Evolutionary conservation across 2,888 invertebrate species (phyloP).

Genomic region (Drosophila rubida): DNA sequence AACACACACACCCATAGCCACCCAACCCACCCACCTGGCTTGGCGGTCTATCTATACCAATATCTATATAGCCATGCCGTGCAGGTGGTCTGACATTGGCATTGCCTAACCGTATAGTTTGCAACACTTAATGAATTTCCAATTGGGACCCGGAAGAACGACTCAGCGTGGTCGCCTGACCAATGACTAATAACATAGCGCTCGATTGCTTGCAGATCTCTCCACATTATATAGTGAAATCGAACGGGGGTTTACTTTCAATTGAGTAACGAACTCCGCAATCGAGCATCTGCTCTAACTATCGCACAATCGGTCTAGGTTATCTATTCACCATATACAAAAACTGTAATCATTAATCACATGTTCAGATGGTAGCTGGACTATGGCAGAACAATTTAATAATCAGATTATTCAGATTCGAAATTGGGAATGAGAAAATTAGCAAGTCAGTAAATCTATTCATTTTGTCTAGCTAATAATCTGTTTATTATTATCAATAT

Average conservation of each 20-base stretch:
- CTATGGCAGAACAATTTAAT: too few species aligned
- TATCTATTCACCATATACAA: too few species aligned
- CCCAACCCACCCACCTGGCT: constrained; percentile 18
- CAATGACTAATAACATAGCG: not conserved
- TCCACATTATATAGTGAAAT: not conserved
- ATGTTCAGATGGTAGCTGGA: too few species aligned
- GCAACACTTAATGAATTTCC: constrained; percentile 28
- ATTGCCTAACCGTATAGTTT: too few species aligned
- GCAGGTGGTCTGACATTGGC: constrained; percentile 44
- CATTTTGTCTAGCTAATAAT: too few species aligned
- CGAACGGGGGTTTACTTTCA: not conserved
- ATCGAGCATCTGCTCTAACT: not conserved
- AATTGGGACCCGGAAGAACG: constrained; percentile 25
- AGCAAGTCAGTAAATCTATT: too few species aligned
- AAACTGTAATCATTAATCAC: too few species aligned
- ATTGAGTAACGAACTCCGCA: not conserved
- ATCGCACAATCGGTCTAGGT: not conserved
- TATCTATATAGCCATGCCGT: constrained; percentile 12
- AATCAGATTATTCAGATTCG: too few species aligned
- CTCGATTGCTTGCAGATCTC: not conserved
- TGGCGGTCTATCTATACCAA: constrained; percentile 26
- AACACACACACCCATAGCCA: too few species aligned
- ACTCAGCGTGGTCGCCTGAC: constrained; percentile 3
- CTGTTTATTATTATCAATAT: too few species aligned
- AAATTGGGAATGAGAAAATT: too few species aligned